These are phyloP conservation scores for Gonocerus acuteangulatus DNA, from an alignment of 2,888 invertebrate species.

Conservation along the genomic window DNA sequence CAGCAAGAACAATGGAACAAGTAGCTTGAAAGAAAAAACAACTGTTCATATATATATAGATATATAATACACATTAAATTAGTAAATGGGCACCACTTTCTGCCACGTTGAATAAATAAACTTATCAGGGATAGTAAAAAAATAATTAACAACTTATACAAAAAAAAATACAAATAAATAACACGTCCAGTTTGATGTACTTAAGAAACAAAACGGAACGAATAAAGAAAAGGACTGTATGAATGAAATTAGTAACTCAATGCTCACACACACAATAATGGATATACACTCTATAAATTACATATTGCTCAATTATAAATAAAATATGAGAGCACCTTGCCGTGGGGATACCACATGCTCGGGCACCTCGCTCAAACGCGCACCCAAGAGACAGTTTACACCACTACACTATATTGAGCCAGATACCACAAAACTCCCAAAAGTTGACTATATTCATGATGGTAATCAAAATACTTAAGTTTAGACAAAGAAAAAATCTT, in stretches of 20 bases:
- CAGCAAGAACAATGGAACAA: conserved; percentile 17
- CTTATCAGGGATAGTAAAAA: conserved; percentile 26
- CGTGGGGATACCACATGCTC: neutral
- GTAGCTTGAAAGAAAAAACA: conserved; percentile 10
- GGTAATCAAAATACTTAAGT: conserved; percentile 37
- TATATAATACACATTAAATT: conserved; percentile 19
- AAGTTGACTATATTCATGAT: conserved; percentile 31
- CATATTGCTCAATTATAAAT: conserved; percentile 25
- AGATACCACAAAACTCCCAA: conserved; percentile 22
- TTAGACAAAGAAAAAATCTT: conserved; percentile 29
- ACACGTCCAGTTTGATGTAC: conserved; percentile 23
- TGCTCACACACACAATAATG: conserved; percentile 16
- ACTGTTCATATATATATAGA: conserved; percentile 6
- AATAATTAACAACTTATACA: conserved; percentile 32
- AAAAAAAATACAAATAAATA: conserved; percentile 33
- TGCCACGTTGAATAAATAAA: conserved; percentile 27
- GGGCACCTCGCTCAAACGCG: conserved; percentile 12
- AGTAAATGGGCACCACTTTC: conserved; percentile 23
- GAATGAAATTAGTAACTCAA: conserved; percentile 18
- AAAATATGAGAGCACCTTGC: conserved; percentile 14
- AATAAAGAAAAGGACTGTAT: conserved; percentile 8
- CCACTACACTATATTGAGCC: conserved; percentile 29
- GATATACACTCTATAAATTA: conserved; percentile 18
- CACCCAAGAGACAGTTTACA: conserved; percentile 4
- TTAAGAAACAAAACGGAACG: conserved; percentile 8